Evolutionary conservation across 2,113 vertebrate species (phyloP).

Genomic region (Poeciliopsis turrubarensis): DNA sequence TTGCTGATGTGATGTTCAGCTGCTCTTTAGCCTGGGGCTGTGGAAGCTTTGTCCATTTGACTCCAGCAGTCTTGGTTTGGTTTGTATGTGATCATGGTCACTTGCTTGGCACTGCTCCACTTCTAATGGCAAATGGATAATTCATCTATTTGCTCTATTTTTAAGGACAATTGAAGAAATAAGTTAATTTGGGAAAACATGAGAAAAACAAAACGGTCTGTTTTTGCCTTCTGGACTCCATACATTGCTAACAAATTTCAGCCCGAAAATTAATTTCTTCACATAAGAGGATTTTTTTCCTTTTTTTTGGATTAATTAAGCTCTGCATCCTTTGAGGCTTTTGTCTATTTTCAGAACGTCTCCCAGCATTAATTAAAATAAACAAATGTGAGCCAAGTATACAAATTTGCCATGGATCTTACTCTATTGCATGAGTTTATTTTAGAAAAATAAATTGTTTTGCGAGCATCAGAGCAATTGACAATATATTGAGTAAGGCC

Average conservation of each 20-base stretch:
- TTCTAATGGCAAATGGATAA: slow-evolving; percentile 10
- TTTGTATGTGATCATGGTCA: slow-evolving; percentile 21
- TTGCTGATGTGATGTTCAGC: neutral
- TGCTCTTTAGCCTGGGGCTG: slow-evolving; percentile 37
- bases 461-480: slow-evolving; percentile 5
- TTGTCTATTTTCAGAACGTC: slow-evolving; percentile 22
- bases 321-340: slow-evolving; percentile 23
- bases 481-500: neutral
- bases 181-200: slow-evolving; percentile 39
- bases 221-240: slow-evolving; percentile 25
- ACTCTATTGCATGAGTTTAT: slow-evolving; percentile 4
- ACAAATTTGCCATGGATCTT: slow-evolving; percentile 9
- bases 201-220: slow-evolving; percentile 7
- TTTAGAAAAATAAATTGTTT: neutral
- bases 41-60: slow-evolving; percentile 10
- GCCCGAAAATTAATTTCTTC: slow-evolving; percentile 23
- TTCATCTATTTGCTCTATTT: neutral
- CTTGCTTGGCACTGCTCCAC: slow-evolving; percentile 10
- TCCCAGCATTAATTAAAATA: slow-evolving; percentile 27
- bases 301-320: neutral
- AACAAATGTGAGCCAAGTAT: slow-evolving; percentile 40
- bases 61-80: slow-evolving; percentile 3
- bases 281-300: slow-evolving; percentile 17
- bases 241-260: slow-evolving; percentile 10
- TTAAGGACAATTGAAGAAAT: slow-evolving; percentile 26